Base-by-base conservation (phyloP, 2,113 vertebrate genomes). In the Oncorhynchus keta region DNA sequence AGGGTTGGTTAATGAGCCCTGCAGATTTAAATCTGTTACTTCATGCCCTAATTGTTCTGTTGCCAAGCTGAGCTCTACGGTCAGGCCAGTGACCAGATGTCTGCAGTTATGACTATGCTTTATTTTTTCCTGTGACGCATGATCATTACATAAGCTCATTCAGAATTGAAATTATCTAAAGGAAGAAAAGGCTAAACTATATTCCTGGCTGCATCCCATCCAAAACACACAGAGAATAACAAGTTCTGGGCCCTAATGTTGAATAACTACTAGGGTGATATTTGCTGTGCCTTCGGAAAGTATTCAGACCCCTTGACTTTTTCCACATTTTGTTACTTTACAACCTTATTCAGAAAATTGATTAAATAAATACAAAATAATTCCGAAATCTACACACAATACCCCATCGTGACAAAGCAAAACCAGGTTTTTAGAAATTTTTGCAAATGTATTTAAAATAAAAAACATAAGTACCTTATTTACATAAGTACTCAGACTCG, bases 91-190 rank as follows among this genome's bases (percentile, higher is more conserved):
- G 2, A 39, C 76, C 71, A 76, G 49, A 55, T 75, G 64, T 55
- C 35, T 84, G 30, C 55, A 30, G 14, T 70, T 55, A 3, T n/a
- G 26, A 55, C 39, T 12, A 45, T 12, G 39, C 39, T 12, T 45
- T 45, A 45, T 45, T 12, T 45, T 45, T 45, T 45, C 39, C 30
- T 51, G 67, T 68, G 71, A 73, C 64, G 24, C n/a, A 76, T 66
- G 49, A n/a, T 32, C 13, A 62, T 81, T 78, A 71, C 70, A 28
- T 69, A 78, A 78, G 22, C 22, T 51, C 48, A 69, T 45, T 76
- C 45, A 65, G 18, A 55, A 18, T 18, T 16, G 16, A 55, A 55
- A 55, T 55, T 0, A 26, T 67, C 13, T 67, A 30, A 67, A 30
- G 26, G 65, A 28, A 8, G 65, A 66, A 9, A 55, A 18, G 51